These are phyloP conservation scores for Ormyrus labotus DNA, from an alignment of 2,888 invertebrate species.

Conservation along the genomic window DNA sequence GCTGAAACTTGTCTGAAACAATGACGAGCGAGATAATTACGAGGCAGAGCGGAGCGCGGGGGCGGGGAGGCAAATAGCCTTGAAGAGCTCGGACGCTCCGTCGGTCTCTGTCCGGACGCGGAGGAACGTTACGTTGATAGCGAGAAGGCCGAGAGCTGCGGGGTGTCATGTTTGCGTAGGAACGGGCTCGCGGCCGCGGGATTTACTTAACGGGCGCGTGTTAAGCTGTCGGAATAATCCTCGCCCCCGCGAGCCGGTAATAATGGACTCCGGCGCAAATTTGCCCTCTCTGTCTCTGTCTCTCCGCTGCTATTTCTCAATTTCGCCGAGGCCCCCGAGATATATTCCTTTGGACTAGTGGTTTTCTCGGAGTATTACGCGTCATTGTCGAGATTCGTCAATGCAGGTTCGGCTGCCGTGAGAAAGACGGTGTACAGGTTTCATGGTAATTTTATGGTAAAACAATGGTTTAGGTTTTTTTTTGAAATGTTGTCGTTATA, in stretches of 20 bases:
- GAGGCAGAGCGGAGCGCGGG: slow-evolving; percentile 18
- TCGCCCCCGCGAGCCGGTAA: slow-evolving; percentile 63
- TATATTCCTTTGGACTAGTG: no score
- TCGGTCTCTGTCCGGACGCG: slow-evolving; percentile 6
- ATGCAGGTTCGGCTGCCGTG: no score
- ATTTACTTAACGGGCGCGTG: slow-evolving; percentile 71
- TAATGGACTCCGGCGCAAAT: slow-evolving; percentile 69
- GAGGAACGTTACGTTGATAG: slow-evolving; percentile 2
- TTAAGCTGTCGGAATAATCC: slow-evolving; percentile 72
- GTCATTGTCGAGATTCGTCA: no score
- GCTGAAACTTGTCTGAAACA: slow-evolving; percentile 56
- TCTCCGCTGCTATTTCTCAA: background rate
- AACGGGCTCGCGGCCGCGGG: slow-evolving; percentile 60
- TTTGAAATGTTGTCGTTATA: no score
- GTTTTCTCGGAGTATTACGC: no score
- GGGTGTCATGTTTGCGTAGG: slow-evolving; percentile 58
- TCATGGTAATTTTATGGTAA: no score
- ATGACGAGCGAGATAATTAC: slow-evolving; percentile 58
- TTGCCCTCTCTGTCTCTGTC: slow-evolving; percentile 50
- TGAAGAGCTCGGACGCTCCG: slow-evolving; percentile 28
- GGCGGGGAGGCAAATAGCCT: slow-evolving; percentile 48
- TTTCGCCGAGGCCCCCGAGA: background rate
- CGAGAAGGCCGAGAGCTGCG: slow-evolving; percentile 1
- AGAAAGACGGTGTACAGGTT: no score
- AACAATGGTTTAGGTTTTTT: no score